These are phyloP conservation scores for Papilio polyxenes DNA, from an alignment of 1,140 invertebrate genomes.

Conservation along the genomic window DNA sequence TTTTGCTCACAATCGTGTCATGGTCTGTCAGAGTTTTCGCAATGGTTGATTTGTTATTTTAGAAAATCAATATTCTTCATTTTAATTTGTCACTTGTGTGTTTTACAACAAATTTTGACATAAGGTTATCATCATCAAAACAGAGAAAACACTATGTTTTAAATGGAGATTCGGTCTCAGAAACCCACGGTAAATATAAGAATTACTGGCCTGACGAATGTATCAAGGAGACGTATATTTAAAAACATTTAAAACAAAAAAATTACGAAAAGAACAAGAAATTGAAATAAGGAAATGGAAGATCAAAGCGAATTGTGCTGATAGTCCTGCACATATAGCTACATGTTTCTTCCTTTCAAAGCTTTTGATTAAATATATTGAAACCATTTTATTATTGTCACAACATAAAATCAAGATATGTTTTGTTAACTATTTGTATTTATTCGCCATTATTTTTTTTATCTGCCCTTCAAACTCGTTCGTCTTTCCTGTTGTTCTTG, in stretches of 20 bases:
- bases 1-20: not conserved
- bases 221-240: too few species aligned
- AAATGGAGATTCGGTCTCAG: too few species aligned
- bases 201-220: not conserved
- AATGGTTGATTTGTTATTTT: not conserved
- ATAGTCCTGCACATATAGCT: not conserved
- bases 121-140: too few species aligned
- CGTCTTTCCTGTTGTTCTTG: conserved; percentile 31
- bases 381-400: not conserved
- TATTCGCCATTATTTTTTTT: conserved; percentile 19
- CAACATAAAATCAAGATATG: conserved; percentile 24
- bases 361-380: not conserved
- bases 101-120: too few species aligned
- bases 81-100: too few species aligned
- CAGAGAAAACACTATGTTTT: too few species aligned
- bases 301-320: too few species aligned
- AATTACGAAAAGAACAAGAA: not conserved
- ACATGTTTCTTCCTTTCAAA: not conserved
- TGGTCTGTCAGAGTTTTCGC: not conserved
- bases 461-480: conserved; percentile 19
- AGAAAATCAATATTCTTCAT: not conserved
- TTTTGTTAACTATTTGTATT: conserved; percentile 20
- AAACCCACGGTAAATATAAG: not conserved
- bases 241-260: too few species aligned
- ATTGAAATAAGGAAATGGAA: not conserved